These are phyloP conservation scores for Mastomys coucha DNA, from an alignment of 2,113 vertebrate genomes.

Conservation along the genomic window DNA sequence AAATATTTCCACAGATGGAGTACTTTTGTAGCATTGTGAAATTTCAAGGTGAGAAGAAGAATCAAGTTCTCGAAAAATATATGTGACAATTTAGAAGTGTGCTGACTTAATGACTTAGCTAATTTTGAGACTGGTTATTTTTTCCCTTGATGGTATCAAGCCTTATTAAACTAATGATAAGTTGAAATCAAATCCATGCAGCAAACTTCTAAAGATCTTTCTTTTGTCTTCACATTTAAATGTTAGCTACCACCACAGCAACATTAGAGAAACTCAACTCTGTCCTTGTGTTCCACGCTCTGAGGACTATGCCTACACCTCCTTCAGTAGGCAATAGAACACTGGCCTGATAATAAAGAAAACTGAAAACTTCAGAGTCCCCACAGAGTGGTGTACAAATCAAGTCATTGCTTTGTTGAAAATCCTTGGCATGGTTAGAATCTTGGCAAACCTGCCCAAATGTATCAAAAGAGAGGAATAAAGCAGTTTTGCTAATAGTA, in stretches of 20 bases:
- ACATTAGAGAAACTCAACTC: neutral
- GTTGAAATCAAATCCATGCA: neutral
- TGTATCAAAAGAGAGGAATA: neutral
- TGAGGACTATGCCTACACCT: neutral
- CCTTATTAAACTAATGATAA: neutral
- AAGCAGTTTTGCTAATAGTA: neutral
- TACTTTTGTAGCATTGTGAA: neutral
- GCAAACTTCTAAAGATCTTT: neutral
- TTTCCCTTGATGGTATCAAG: neutral
- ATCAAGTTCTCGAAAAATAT: neutral
- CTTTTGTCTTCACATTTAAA: neutral
- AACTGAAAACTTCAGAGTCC: constrained; percentile 28
- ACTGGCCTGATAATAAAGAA: neutral
- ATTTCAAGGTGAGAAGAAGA: neutral
- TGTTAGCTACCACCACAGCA: neutral
- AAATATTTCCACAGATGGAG: constrained; percentile 4
- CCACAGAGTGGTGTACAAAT: neutral
- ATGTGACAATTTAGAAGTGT: neutral
- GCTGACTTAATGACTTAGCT: neutral
- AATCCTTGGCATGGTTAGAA: neutral
- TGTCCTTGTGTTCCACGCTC: neutral
- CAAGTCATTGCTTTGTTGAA: neutral
- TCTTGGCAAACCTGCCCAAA: neutral
- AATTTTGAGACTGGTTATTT: neutral
- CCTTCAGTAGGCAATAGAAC: neutral